phyloP scores from a whole-genome alignment of 2,888 invertebrate genomes.

The Sphinx pinastri region DNA sequence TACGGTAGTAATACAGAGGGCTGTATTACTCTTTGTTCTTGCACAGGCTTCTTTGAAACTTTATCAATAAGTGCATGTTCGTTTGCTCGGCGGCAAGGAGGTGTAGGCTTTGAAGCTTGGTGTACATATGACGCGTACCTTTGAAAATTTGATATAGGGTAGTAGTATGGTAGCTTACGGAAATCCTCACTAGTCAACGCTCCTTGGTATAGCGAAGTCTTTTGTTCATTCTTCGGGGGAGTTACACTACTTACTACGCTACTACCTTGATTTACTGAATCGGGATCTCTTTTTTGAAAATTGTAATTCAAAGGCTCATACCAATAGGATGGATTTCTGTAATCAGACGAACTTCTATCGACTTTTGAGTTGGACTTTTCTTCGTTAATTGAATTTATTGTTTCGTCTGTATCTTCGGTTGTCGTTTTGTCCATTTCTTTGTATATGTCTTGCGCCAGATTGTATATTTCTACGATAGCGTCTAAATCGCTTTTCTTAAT shows the following conservation, averaged over 20 bases:
- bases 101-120: conserved; percentile 29
- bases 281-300: conserved; percentile 39
- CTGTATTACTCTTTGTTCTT: conserved; percentile 38
- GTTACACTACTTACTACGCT: conserved; percentile 31
- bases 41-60: conserved; percentile 15
- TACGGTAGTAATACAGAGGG: conserved; percentile 57
- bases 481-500: conserved; percentile 75
- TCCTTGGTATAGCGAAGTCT: conserved; percentile 47
- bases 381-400: conserved; percentile 32
- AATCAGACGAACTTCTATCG: conserved; percentile 22
- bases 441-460: conserved; percentile 73
- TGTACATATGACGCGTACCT: conserved; percentile 57
- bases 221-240: conserved; percentile 31
- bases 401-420: conserved; percentile 45
- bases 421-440: conserved; percentile 61
- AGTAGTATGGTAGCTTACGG: conserved; percentile 60
- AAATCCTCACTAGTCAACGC: conserved; percentile 47
- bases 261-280: conserved; percentile 40
- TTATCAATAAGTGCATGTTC: conserved; percentile 19
- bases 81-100: conserved; percentile 16
- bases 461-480: conserved; percentile 73
- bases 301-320: conserved; percentile 53
- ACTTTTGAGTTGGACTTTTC: conserved; percentile 25
- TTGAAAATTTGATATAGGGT: conserved; percentile 60
- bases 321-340: conserved; percentile 52